A percentile compares a stretch with the other conserved stretches of the same genome.
phyloP scores from a whole-genome alignment of 35 echinoderm and acorn worm species.

The Apostichopus californicus region DNA sequence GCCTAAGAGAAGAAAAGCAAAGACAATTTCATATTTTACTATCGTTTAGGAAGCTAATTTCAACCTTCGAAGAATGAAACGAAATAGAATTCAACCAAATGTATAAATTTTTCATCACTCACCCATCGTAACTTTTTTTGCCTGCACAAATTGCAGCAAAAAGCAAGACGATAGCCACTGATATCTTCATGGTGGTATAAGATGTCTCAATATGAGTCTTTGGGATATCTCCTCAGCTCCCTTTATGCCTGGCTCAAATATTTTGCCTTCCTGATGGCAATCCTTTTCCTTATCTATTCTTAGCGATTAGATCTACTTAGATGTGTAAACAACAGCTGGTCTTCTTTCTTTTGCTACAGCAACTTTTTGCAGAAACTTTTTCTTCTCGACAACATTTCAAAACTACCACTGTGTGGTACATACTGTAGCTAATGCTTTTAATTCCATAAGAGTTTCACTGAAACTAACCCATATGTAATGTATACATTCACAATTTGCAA shows the following conservation, averaged over 20 bases:
- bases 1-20: too few relatives aligned
- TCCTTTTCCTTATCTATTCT: not conserved
- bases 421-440: too few relatives aligned
- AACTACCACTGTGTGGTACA: too few relatives aligned
- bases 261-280: not conserved
- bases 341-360: not conserved
- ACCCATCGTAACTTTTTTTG: slow-evolving; percentile 39
- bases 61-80: too few relatives aligned
- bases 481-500: too few relatives aligned
- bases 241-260: not conserved
- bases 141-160: slow-evolving; percentile 13
- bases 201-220: not conserved
- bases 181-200: not conserved
- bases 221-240: not conserved
- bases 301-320: not conserved
- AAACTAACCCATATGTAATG: too few relatives aligned
- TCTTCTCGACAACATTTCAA: too few relatives aligned
- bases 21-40: too few relatives aligned
- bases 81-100: not conserved
- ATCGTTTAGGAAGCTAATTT: too few relatives aligned
- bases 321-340: slow-evolving; percentile 3
- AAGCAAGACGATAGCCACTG: not conserved
- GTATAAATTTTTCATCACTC: not conserved
- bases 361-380: too few relatives aligned
- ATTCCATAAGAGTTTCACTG: too few relatives aligned